phyloP scores from a whole-genome alignment of 2,888 invertebrate genomes.

The Apamea anceps region DNA sequence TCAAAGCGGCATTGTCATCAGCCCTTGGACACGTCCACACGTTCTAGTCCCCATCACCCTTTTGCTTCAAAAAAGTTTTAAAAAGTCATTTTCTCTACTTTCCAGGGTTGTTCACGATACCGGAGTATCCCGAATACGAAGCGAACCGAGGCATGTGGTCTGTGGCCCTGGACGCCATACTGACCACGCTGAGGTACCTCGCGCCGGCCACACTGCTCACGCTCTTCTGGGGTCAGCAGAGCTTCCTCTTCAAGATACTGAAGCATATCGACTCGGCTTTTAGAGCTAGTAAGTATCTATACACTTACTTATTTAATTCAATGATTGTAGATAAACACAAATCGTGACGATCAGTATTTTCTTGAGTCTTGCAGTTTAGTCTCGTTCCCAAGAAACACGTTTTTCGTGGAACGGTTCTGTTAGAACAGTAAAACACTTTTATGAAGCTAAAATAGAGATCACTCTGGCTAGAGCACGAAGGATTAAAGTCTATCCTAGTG shows the following conservation, averaged over 20 bases:
- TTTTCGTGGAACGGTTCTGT: neutral
- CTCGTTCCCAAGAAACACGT: neutral
- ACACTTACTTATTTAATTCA: neutral
- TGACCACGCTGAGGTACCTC: conserved; percentile 89
- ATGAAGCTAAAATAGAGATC: neutral
- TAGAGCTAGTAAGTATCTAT: conserved; percentile 86
- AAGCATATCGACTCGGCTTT: conserved; percentile 89
- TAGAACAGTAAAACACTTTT: neutral
- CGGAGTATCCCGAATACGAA: conserved; percentile 86
- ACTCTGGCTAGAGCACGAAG: neutral
- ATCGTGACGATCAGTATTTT: neutral
- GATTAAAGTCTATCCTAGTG: neutral
- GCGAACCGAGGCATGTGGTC: conserved; percentile 88
- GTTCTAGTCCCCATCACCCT: neutral
- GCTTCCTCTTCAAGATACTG: conserved; percentile 88
- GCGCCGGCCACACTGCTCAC: conserved; percentile 90
- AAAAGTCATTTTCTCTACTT: conserved; percentile 44
- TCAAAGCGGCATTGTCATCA: neutral
- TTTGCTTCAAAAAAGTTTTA: neutral
- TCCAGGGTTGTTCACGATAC: conserved; percentile 87
- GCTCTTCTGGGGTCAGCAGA: conserved; percentile 89
- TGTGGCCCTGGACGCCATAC: conserved; percentile 82
- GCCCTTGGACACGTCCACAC: neutral
- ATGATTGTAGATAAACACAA: neutral
- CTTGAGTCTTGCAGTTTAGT: too few species aligned